A percentile compares a stretch with the other conserved stretches of the same genome.
Conservation (phyloP, 2,113 vertebrate genomes). For the Silurus glanis region DNA sequence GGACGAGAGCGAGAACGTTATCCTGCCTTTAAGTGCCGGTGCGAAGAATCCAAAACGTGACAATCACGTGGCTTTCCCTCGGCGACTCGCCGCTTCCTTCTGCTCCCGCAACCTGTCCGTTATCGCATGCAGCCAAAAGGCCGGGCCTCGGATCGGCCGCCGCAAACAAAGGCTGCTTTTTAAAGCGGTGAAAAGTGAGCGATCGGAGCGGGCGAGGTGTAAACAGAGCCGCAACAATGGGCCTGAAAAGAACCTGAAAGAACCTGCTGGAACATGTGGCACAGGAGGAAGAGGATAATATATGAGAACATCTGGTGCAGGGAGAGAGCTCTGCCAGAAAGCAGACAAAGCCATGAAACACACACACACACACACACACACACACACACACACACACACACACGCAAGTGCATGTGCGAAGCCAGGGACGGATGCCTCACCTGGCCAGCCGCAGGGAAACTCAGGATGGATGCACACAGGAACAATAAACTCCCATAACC, state of each 20-base stretch:
- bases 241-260: conserved; percentile 53
- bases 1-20: background rate
- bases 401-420: conserved; percentile 40
- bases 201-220: conserved; percentile 49
- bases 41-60: conserved; percentile 31
- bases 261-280: conserved; percentile 63
- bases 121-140: conserved; percentile 38
- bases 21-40: conserved; percentile 11
- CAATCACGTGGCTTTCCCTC: conserved; percentile 26
- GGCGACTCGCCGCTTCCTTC: background rate
- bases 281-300: conserved; percentile 75
- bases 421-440: conserved; percentile 46
- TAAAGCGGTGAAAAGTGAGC: conserved; percentile 61
- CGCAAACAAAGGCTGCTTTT: conserved; percentile 37
- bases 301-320: conserved; percentile 77
- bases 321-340: conserved; percentile 74
- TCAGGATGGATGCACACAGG: conserved; percentile 41
- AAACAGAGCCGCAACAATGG: conserved; percentile 57
- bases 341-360: conserved; percentile 75
- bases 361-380: conserved; percentile 41
- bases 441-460: conserved; percentile 46
- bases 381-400: conserved; percentile 36
- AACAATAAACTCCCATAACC: conserved; percentile 46
- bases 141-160: conserved; percentile 5
- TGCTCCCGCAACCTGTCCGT: conserved; percentile 37